Base-by-base conservation (phyloP, 2,113 vertebrate species). In the Tamias sibiricus region DNA sequence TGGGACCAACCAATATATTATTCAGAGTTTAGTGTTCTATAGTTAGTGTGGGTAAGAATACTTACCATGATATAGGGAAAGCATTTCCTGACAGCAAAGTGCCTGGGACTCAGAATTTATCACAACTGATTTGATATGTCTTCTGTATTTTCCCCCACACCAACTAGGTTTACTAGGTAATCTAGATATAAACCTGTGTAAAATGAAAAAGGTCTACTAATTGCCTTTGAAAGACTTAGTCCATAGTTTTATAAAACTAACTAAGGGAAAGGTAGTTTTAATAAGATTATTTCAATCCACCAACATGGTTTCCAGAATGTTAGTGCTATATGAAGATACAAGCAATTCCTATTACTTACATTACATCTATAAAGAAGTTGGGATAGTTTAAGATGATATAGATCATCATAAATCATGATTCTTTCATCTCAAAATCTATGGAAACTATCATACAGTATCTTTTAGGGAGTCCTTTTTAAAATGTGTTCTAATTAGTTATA, bases 211-310 rank as follows among this genome's bases (percentile, higher is more conserved):
- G 8, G 32, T 28, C 1, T 87, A 44, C 30, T 91, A 72, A 77
- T 81, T 26, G 90, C 28, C 24, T 88, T 80, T 42, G 22, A 88
- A 85, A 80, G 17, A 40, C 1, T 57, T 68, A 22, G 2, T 57
- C 20, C 74, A 11, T 85, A 6, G 8, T 66, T 90, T 12, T 76
- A 7, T 69, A 75, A 94, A 92, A 64, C 42, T 92, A n/a, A 84
- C 68, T 52, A 90, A 88, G 49, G 14, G 94, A 80, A 96, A 49
- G 8, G 4, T 68, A 69, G 84, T 44, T 90, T 96, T 85, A 57
- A 13, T 6, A 90, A 77, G 35, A 85, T 59, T 8, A 4, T 92
- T 95, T 95, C 8, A 94, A 62, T 44, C 32, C 6, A 26, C 7
- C 28, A 64, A 47, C 42, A 22, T 57, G 87, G 35, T 94, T 71